These are phyloP conservation scores for Molossus alvarezi DNA, from an alignment of 2,797 vertebrate species.

Conservation along the genomic window DNA sequence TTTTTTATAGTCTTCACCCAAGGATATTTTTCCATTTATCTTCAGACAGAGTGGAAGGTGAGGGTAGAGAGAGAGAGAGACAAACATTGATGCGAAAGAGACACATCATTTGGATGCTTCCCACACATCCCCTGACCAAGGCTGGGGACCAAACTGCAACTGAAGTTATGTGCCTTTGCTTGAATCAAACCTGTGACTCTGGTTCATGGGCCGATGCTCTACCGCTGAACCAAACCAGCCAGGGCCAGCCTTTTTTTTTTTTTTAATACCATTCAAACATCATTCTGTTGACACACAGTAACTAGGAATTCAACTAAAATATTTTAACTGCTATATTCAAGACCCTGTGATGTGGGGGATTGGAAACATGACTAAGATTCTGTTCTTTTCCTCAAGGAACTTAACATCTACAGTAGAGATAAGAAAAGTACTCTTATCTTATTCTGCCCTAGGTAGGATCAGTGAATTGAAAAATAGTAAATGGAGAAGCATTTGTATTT, in stretches of 20 bases:
- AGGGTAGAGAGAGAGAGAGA: no score
- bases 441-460: neutral
- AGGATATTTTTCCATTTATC: no score
- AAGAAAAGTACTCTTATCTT: neutral
- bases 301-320: constrained; percentile 32
- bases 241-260: neutral
- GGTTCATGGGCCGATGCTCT: no score
- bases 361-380: constrained; percentile 53
- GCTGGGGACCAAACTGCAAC: no score
- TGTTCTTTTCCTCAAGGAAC: constrained; percentile 16
- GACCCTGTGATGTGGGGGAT: neutral
- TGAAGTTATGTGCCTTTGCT: no score
- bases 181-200: no score
- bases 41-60: no score
- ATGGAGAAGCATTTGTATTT: constrained; percentile 16
- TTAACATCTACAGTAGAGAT: neutral
- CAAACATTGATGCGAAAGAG: no score
- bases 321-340: neutral
- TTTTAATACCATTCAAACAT: neutral
- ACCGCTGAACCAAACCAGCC: neutral
- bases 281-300: neutral
- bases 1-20: neutral
- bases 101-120: no score
- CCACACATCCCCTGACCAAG: no score
- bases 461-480: neutral